Base-by-base conservation (phyloP, 2,888 invertebrate genomes). In the Aphodius granarius region DNA sequence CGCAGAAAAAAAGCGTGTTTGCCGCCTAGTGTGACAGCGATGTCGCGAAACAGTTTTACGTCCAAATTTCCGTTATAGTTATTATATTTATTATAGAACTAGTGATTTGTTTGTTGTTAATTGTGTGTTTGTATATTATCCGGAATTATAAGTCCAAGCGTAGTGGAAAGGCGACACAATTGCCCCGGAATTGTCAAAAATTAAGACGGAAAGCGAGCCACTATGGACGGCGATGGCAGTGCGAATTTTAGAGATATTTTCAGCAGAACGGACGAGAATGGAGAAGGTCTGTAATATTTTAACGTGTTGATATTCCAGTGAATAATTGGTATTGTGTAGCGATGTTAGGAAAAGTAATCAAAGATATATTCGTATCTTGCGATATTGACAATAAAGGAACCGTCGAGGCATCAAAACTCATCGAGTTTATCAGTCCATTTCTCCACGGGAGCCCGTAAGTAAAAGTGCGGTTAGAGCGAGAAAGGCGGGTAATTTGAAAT, bases 391-490 rank as follows among this genome's bases (percentile, higher is more conserved):
- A 76, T 21, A 71, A 73, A 16, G 71, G 73, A 5, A 21, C 73
- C 20, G 76, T 76, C 64, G 71, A 63, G 2, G 73, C 72, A 19
- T 18, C 22, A 16, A 70, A 76, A 63, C 66, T 76, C 13, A 13
- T 76, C 9, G 73, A 73, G 5, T 73, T 76, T 21, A 76, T 76
- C 23, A 76, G 64, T 65, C 76, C 76, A 0, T 76, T 76, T 43
- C n/a, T 76, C 62, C 70, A 76, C 20, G 76, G 71, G 65, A 76
- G 73, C 62, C 64, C 21, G 76, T 76, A 73, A 76, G 76, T 75
- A 22, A 17, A 43, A 43, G 2, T 3, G 6, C 13, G 43, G 43
- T 43, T 43, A 43, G 43, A 43, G 43, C 9, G 43, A 9, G 43
- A 1, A 13, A 13, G 13, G 43, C 43, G 43, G 43, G 43, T 9